Percentiles rank a stretch among this genome's conserved stretches.
phyloP scores from a whole-genome alignment of 2,888 invertebrate genomes.

The Amblyjoppa fuscipennis region DNA sequence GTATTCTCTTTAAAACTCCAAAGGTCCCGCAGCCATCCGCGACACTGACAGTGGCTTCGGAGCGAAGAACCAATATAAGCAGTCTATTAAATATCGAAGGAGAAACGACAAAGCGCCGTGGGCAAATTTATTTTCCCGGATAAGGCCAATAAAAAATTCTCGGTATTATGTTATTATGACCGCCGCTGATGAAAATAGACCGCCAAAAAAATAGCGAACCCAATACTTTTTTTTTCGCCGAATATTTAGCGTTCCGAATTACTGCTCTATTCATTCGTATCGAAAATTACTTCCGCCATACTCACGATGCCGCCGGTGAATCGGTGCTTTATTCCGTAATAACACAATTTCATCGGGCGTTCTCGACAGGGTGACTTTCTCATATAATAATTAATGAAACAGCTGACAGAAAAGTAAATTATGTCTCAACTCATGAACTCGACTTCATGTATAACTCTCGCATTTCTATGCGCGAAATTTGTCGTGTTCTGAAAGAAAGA shows the following conservation, averaged over 20 bases:
- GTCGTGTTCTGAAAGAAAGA: neutral
- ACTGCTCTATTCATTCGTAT: conserved; percentile 42
- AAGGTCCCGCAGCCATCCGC: neutral
- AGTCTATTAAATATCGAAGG: neutral
- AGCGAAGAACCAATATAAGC: neutral
- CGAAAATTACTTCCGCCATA: conserved; percentile 42
- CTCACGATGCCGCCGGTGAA: conserved; percentile 10
- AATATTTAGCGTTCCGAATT: conserved; percentile 23
- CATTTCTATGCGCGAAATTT: neutral
- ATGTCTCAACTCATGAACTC: neutral
- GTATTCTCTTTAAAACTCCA: neutral
- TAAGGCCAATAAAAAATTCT: neutral
- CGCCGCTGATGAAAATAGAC: neutral
- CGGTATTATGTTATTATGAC: neutral
- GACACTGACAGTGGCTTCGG: neutral
- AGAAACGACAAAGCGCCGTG: neutral
- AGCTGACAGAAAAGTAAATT: neutral
- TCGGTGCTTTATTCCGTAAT: neutral
- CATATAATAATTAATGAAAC: conserved; percentile 3
- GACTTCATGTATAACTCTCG: neutral
- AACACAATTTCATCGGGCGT: conserved; percentile 28
- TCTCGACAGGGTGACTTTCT: conserved; percentile 2
- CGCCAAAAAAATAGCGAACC: neutral
- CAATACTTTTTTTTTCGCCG: neutral
- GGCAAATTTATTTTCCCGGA: neutral